A percentile compares a stretch with the other conserved stretches of the same genome.
These are phyloP conservation scores for Ranitomeya variabilis DNA, from an alignment of 2,113 vertebrate species.

Conservation along the genomic window DNA sequence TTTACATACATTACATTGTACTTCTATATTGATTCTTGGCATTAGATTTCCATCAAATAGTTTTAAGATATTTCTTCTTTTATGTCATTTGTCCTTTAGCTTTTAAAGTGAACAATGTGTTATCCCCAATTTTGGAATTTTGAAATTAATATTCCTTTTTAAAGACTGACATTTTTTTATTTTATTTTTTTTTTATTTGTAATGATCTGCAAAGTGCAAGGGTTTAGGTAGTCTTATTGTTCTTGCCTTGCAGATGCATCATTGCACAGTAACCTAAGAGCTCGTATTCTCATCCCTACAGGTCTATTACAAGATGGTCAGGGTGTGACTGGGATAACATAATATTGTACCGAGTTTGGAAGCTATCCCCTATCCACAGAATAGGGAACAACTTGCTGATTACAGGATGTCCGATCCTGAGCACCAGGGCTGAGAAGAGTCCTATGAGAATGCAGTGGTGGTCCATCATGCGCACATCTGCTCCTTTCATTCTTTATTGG, in stretches of 20 bases:
- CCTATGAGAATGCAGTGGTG: too few species aligned
- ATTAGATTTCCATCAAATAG: constrained; percentile 45
- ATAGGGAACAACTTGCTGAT: too few species aligned
- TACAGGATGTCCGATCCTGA: too few species aligned
- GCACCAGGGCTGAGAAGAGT: too few species aligned
- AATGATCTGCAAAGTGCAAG: background rate
- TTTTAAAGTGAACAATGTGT: background rate
- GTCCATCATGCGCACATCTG: too few species aligned
- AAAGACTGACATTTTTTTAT: background rate
- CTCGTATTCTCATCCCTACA: too few species aligned
- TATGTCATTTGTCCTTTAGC: background rate
- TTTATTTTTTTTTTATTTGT: background rate
- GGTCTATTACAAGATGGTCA: background rate
- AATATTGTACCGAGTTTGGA: background rate
- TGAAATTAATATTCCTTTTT: background rate
- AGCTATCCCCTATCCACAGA: too few species aligned
- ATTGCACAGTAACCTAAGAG: background rate
- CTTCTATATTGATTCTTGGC: constrained; percentile 30
- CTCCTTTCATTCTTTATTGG: too few species aligned
- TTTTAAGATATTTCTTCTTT: constrained; percentile 39
- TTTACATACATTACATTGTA: constrained; percentile 45
- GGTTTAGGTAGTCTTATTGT: background rate
- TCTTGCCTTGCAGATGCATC: background rate
- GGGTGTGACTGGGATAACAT: background rate
- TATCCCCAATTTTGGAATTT: background rate